Evolutionary conservation across 2,797 vertebrate species (phyloP), one percentile per base, ranked within the genome.

Genomic region (Cynopterus sphinx): DNA sequence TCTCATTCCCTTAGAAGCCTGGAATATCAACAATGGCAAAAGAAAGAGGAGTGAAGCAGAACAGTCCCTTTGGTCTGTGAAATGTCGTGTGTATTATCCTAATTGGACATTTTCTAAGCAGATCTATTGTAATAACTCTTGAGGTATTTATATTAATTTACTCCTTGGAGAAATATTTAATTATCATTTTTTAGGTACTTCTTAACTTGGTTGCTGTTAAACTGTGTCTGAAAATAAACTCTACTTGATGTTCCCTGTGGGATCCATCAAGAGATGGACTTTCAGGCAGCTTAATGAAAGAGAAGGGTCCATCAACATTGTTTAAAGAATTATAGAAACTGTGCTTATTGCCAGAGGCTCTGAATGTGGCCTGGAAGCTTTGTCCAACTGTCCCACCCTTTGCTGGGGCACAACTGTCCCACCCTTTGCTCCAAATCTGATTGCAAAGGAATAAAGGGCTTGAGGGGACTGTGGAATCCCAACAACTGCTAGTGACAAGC

Each of bases 261-360:
- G 98, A 96, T 91, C 82, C 92, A 84, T 97, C 93, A 98, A 88
- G 92, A 97, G 97, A 97, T 97, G 97, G 96, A 57, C 97, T 98
- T 98, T 97, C 95, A 97, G 97, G 95, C 90, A 28, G 94, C 96
- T 98, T 98, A 98, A 98, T 97, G 96, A 98, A 97, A 98, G 98
- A 97, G 98, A 98, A 98, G 93, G 92, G 94, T 96, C 94, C 97
- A 74, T 97, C 51, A 51, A 92, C 96, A 95, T 74, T 90, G 78
- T 97, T 98, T 98, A 97, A 97, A 89, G 96, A 97, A 93, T 65
- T 87, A 81, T 97, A 97, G 93, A 91, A 96, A 90, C 7, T 39
- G 83, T 98, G 96, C 97, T 98, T 97, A 98, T 98, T 98, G 96
- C 90, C 95, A 95, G 91, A 96, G 88, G 24, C 57, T 63, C 87